phyloP scores from a whole-genome alignment of 2,888 invertebrate species.

The Linyphia triangularis region DNA sequence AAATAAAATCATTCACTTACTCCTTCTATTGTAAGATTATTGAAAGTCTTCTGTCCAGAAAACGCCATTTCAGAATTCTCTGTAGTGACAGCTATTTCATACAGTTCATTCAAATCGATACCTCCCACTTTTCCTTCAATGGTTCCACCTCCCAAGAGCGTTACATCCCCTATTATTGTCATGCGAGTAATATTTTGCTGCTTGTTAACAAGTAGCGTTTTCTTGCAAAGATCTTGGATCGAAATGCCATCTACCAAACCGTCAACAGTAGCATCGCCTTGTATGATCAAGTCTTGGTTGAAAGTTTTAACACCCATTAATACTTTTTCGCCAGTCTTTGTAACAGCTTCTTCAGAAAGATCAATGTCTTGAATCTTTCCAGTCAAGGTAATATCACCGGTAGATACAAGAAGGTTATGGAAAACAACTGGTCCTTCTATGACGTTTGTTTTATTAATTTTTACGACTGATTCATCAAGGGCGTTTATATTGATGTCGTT shows the following conservation, averaged over 20 bases:
- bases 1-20: slow-evolving; percentile 47
- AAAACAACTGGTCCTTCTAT: slow-evolving; percentile 59
- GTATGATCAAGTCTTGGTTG: slow-evolving; percentile 22
- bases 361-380: slow-evolving; percentile 74
- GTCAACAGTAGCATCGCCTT: slow-evolving; percentile 43
- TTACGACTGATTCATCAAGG: slow-evolving; percentile 60
- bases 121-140: slow-evolving; percentile 51
- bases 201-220: slow-evolving; percentile 26
- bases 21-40: slow-evolving; percentile 64
- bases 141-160: slow-evolving; percentile 26
- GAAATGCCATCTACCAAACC: slow-evolving; percentile 65
- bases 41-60: slow-evolving; percentile 51
- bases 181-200: slow-evolving; percentile 44
- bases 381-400: slow-evolving; percentile 51
- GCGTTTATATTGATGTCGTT: slow-evolving; percentile 55
- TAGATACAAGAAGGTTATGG: slow-evolving; percentile 27
- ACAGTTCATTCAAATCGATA: slow-evolving; percentile 37
- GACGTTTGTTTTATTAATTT: slow-evolving; percentile 41
- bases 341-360: slow-evolving; percentile 71
- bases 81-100: slow-evolving; percentile 26
- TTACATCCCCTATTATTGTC: slow-evolving; percentile 55
- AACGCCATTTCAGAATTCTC: slow-evolving; percentile 33
- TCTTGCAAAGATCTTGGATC: slow-evolving; percentile 64
- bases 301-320: slow-evolving; percentile 66
- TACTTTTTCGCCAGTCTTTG: slow-evolving; percentile 26